Conservation (phyloP, 2,888 invertebrate genomes). For the Polymixis flavicincta region DNA sequence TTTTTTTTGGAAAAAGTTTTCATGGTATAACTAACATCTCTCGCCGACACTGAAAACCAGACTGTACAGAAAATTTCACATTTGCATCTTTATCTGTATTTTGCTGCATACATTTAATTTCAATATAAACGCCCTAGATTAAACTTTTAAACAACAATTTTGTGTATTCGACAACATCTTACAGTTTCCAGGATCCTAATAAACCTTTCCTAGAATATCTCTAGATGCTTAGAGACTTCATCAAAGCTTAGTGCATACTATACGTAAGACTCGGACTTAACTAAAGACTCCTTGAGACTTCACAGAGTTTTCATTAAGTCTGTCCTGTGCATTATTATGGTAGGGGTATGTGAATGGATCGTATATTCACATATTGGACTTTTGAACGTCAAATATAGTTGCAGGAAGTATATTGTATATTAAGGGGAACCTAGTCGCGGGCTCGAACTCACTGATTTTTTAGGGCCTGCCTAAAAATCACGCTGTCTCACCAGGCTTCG, state of each 20-base stretch:
- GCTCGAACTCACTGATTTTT: too few relatives aligned
- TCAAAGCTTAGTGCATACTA: conserved; percentile 50
- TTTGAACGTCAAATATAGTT: conserved; percentile 5
- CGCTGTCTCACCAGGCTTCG: too few relatives aligned
- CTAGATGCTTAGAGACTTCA: conserved; percentile 32
- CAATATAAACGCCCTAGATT: background rate
- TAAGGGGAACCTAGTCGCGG: too few relatives aligned
- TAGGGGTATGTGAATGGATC: conserved; percentile 11
- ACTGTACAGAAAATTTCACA: too few relatives aligned
- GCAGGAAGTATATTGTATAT: too few relatives aligned
- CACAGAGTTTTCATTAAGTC: conserved; percentile 46
- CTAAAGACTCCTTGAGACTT: conserved; percentile 31
- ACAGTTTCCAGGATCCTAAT: conserved; percentile 13
- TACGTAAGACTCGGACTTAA: conserved; percentile 49
- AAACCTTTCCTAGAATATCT: conserved; percentile 18
- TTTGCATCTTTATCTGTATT: too few relatives aligned
- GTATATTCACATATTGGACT: conserved; percentile 19
- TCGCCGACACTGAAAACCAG: too few relatives aligned
- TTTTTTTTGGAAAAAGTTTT: too few relatives aligned
- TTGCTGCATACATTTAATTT: background rate
- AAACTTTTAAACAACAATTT: background rate
- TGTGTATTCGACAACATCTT: background rate
- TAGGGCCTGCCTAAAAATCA: too few relatives aligned
- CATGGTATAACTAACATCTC: too few relatives aligned
- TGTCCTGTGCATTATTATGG: conserved; percentile 36